Evolutionary conservation across 2,797 vertebrate species (phyloP), one percentile per base, ranked within the genome.

Genomic region (Microchirus variegatus): DNA sequence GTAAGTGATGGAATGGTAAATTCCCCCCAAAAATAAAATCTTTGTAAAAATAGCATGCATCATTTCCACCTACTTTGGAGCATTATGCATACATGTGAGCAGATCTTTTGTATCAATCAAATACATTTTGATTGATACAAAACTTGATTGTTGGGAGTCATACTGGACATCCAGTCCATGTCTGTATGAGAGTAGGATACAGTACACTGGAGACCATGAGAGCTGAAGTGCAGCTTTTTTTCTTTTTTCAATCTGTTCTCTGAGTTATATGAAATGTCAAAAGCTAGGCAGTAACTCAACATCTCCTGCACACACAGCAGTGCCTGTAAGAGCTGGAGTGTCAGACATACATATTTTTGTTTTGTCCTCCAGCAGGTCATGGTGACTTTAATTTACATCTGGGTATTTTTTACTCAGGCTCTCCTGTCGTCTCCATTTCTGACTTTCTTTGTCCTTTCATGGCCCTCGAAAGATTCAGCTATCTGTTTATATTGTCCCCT

Each of bases 391-490:
- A 45, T 67, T 61, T 57, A 36, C 17, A 53, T 53, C 41, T 37
- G 10, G 41, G 50, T 58, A 19, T 68, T 50, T 57, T 63, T 43
- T 49, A 16, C 16, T 63, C 45, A 12, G 13, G 46, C 57, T 62
- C 44, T 10, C n/a, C 15, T 51, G 53, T 19, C 16, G 18, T 22
- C 50, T 26, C 59, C 49, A 56, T 46, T 13, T 63, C 40, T 40
- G 35, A 19, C 13, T 50, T 11, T 43, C 13, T 66, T 52, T 74
- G 69, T 74, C 67, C 72, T 74, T 55, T 48, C 19, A 45, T 61
- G 52, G 31, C 31, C 48, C 42, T 19, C 16, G 6, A 10, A 52
- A 40, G 48, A 46, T 43, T 54, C 41, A 49, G 45, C 53, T 42
- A 11, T 47, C 51, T 61, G 6, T 67, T 62, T 53, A 16, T 66